Evolutionary conservation across 2,888 invertebrate genomes (phyloP).

Genomic region (Drosophila neutralis): DNA sequence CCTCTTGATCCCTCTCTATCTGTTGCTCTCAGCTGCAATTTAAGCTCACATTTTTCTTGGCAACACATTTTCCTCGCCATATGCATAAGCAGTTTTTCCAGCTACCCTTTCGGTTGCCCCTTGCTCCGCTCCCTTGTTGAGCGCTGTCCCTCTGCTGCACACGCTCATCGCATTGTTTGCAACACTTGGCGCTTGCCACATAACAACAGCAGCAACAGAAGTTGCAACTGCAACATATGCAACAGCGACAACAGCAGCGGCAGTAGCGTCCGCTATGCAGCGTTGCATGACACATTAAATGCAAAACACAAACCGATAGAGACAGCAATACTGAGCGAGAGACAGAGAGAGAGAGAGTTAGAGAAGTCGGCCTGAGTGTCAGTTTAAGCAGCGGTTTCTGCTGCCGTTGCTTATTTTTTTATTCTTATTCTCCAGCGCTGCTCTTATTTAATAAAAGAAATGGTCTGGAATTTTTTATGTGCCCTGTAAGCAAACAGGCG

Average conservation of each 20-base stretch:
- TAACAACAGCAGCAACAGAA: constrained; percentile 73
- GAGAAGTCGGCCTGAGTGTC: constrained; percentile 45
- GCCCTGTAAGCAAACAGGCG: constrained; percentile 17
- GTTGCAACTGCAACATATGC: constrained; percentile 79
- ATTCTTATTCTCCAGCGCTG: constrained; percentile 33
- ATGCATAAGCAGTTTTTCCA: constrained; percentile 79
- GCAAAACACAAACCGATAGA: constrained; percentile 51
- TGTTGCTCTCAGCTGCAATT: constrained; percentile 61
- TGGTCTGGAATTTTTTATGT: constrained; percentile 62
- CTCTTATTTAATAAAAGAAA: constrained; percentile 68
- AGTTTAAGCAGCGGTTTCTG: constrained; percentile 52
- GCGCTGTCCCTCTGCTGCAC: constrained; percentile 24
- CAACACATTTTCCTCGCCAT: constrained; percentile 76
- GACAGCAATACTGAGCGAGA: constrained; percentile 10
- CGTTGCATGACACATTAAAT: constrained; percentile 79
- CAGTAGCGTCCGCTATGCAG: constrained; percentile 68
- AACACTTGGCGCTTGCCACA: constrained; percentile 82
- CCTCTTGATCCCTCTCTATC: neutral
- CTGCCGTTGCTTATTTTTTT: constrained; percentile 15
- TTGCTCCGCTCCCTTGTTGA: neutral
- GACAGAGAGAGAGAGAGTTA: neutral
- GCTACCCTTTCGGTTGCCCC: constrained; percentile 50
- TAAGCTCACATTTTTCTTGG: constrained; percentile 81
- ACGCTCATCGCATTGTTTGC: constrained; percentile 70
- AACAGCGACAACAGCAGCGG: constrained; percentile 44